phyloP scores from a whole-genome alignment of 2,888 invertebrate genomes.

The Melanotus villosus region DNA sequence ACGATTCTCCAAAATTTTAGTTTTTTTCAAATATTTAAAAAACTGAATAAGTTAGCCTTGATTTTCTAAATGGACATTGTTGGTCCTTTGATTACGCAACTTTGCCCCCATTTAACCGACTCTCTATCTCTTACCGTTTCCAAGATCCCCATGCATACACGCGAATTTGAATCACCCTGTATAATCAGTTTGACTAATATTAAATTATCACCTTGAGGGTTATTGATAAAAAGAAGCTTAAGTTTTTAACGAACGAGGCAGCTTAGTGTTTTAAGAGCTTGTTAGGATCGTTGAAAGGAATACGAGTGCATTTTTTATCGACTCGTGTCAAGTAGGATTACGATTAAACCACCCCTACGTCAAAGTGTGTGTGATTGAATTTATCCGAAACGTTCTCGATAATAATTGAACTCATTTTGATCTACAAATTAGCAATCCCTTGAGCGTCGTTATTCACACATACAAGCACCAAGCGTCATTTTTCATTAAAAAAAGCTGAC shows the following conservation, averaged over 20 bases:
- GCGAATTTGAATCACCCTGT: too few species aligned
- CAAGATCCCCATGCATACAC: too few species aligned
- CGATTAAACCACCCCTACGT: neutral
- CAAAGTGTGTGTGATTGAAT: neutral
- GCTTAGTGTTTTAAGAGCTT: conserved; percentile 7
- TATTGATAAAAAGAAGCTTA: too few species aligned
- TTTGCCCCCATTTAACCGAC: too few species aligned
- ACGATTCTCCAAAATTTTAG: too few species aligned
- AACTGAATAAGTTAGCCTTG: too few species aligned
- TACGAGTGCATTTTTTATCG: conserved; percentile 10
- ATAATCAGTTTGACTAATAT: too few species aligned
- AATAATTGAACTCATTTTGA: conserved; percentile 2
- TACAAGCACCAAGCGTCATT: neutral
- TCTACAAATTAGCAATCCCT: conserved; percentile 4
- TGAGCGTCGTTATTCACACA: neutral
- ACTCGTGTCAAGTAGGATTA: conserved; percentile 14
- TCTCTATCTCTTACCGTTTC: too few species aligned
- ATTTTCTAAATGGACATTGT: too few species aligned
- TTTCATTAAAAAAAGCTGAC: neutral
- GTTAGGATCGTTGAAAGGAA: conserved; percentile 4
- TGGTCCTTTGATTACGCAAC: too few species aligned
- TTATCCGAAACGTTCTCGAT: neutral
- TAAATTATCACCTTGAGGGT: too few species aligned
- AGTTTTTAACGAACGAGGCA: neutral
- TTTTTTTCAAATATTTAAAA: too few species aligned